Evolutionary conservation across 2,888 invertebrate species (phyloP), one percentile per base, ranked within the genome.

Genomic region (Dioctria linearis): DNA sequence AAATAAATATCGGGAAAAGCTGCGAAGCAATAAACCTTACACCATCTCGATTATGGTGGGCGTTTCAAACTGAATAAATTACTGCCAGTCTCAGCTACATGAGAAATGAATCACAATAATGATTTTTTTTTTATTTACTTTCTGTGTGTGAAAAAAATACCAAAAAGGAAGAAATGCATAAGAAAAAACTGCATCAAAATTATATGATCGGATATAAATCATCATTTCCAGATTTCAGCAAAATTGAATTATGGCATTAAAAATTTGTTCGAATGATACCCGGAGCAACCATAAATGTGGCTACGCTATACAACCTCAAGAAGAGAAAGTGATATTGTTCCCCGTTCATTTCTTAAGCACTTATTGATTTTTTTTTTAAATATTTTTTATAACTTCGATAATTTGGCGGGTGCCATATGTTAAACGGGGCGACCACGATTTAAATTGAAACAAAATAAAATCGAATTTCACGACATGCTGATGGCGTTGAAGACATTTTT

Each of bases 11-110:
- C 54, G 71, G 40, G 8, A 54, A 37, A 71, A 57, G 40, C 40
- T 54, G 54, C 40, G 37, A 57, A 57, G n/a, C 40, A 25, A 51
- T 71, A 71, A 71, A 54, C 51, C 71, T 71, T 71, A 54, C 49
- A 9, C 67, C 46, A 46, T 71, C 57, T 71, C 37, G 5, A 39
- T 71, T 39, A 46, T 49, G 37, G 71, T 9, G 54, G 71, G 54
- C 71, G 71, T 71, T 49, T 71, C 71, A 39, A 54, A 37, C 13
- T 54, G 54, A 51, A 71, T 71, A 71, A 71, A 71, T 71, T 51
- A 71, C 13, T 66, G 25, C 25, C 13, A 51, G 13, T 25, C 25
- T 25, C 42, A 39, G 51, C 69, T 37, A 51, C 11, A 11, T 37
- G 6, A 6, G 51, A 51, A 71, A 71, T 71, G 71, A 51, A 54